A percentile compares a stretch with the other conserved stretches of the same genome.
phyloP scores from a whole-genome alignment of 2,113 vertebrate species.

The Hippopotamus amphibius region DNA sequence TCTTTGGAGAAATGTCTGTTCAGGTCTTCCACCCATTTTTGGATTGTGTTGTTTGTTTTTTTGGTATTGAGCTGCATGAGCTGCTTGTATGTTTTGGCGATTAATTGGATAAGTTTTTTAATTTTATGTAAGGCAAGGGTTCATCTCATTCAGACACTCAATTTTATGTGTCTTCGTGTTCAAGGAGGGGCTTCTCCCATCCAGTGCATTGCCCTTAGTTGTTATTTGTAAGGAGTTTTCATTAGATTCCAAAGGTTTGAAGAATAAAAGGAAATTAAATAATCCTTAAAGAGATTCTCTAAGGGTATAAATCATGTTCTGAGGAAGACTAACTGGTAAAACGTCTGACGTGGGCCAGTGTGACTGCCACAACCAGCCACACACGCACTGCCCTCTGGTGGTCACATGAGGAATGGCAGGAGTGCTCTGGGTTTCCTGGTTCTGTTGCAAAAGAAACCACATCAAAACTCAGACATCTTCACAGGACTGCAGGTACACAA shows the following conservation, averaged over 20 bases:
- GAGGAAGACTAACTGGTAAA: neutral
- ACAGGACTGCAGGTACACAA: neutral
- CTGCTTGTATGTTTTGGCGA: too few species aligned
- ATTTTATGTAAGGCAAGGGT: too few species aligned
- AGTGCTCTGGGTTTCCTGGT: rapidly evolving
- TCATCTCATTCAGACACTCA: neutral
- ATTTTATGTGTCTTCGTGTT: neutral
- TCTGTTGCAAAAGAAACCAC: neutral
- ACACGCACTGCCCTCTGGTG: neutral
- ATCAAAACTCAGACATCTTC: too few species aligned
- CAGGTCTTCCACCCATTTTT: too few species aligned
- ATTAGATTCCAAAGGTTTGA: neutral
- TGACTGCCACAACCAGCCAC: neutral
- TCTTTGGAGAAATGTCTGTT: too few species aligned
- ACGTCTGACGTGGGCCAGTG: too few species aligned
- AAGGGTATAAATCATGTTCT: neutral
- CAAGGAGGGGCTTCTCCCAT: neutral
- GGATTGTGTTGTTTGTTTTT: too few species aligned
- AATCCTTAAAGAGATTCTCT: neutral
- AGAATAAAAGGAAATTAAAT: neutral
- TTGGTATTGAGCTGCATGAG: too few species aligned
- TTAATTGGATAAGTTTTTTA: too few species aligned
- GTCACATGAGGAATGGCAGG: neutral
- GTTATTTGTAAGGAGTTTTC: neutral
- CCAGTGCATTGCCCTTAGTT: neutral